phyloP scores from a whole-genome alignment of 2,113 vertebrate genomes.

The Neodon shergylaensis region DNA sequence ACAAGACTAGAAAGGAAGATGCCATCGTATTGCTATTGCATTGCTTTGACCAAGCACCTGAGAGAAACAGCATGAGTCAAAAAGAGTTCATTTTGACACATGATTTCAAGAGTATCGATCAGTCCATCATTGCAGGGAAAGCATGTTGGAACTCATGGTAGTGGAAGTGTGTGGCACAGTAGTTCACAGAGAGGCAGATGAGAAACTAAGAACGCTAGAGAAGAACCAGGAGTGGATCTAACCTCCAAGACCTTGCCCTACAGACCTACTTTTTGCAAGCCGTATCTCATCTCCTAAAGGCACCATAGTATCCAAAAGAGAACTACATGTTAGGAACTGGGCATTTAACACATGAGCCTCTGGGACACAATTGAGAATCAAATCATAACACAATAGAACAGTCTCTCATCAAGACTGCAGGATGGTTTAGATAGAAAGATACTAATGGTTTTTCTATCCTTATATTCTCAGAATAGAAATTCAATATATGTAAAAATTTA shows the following conservation, averaged over 20 bases:
- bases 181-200: neutral
- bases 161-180: too few relatives aligned
- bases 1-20: neutral
- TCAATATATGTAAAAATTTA: constrained; percentile 7
- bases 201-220: neutral
- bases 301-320: neutral
- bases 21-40: neutral
- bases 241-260: neutral
- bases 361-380: neutral
- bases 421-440: neutral
- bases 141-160: neutral
- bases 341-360: neutral
- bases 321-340: neutral
- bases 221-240: neutral
- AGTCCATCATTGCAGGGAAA: too few relatives aligned
- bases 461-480: neutral
- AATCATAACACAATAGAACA: neutral
- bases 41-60: neutral
- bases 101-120: neutral
- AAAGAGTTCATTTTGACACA: neutral
- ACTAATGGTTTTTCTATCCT: neutral
- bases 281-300: neutral
- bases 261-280: neutral
- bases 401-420: neutral
- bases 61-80: neutral